A percentile compares a stretch with the other conserved stretches of the same genome.
phyloP scores from a whole-genome alignment of 2,888 invertebrate genomes.

The Drosophila greeni region DNA sequence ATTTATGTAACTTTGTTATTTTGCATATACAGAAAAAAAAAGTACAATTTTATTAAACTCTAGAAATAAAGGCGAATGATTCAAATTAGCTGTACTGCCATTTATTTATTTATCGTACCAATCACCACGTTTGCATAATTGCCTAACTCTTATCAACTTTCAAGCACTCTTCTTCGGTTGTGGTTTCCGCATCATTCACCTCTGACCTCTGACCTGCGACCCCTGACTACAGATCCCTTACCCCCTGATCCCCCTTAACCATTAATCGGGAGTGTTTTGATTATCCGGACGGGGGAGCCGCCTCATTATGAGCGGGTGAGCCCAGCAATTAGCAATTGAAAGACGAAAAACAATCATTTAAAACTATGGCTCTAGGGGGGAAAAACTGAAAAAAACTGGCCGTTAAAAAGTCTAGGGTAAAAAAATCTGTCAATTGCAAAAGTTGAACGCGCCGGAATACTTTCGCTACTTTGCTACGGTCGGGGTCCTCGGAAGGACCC shows the following conservation, averaged over 20 bases:
- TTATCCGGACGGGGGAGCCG: conserved; percentile 7
- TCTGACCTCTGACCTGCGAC: background rate
- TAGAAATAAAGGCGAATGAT: conserved; percentile 59
- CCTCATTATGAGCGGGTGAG: conserved; percentile 28
- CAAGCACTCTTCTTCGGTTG: conserved; percentile 46
- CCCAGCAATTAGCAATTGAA: conserved; percentile 38
- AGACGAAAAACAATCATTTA: conserved; percentile 19
- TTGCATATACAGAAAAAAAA: conserved; percentile 39
- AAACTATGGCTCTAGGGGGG: background rate
- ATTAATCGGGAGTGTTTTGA: conserved; percentile 19
- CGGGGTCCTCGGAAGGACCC: conserved; percentile 3
- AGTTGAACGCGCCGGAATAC: conserved; percentile 61
- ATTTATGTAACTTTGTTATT: conserved; percentile 57
- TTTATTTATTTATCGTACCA: conserved; percentile 39
- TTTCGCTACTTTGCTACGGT: conserved; percentile 25
- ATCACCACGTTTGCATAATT: conserved; percentile 22
- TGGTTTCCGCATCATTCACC: conserved; percentile 47
- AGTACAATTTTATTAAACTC: conserved; percentile 34
- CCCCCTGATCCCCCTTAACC: conserved; percentile 1
- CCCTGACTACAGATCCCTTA: background rate
- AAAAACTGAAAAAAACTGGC: background rate
- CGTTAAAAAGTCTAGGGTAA: conserved; percentile 15
- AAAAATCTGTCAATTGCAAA: conserved; percentile 67
- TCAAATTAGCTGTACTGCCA: conserved; percentile 42
- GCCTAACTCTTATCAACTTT: conserved; percentile 31